Evolutionary conservation across 2,888 invertebrate genomes (phyloP).

Genomic region (Suillia variegata): DNA sequence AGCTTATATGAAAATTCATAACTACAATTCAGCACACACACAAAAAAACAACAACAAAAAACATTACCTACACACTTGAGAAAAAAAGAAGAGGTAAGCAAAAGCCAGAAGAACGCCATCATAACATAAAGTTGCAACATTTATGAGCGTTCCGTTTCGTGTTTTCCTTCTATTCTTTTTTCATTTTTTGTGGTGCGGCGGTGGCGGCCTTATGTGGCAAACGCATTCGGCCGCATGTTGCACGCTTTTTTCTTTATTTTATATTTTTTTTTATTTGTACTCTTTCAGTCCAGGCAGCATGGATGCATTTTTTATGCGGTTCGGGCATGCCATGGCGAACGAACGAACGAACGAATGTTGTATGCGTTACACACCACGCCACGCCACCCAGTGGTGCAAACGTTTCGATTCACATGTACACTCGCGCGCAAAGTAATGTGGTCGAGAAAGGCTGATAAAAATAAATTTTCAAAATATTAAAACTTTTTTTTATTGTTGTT

Average conservation of each 20-base stretch:
- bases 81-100: neutral
- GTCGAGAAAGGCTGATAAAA: too few relatives aligned
- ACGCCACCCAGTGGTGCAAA: neutral
- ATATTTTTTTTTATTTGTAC: too few relatives aligned
- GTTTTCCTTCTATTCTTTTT: neutral
- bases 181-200: neutral
- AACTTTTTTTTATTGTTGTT: too few relatives aligned
- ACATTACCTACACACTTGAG: neutral
- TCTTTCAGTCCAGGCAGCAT: too few relatives aligned
- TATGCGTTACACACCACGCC: neutral
- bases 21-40: neutral
- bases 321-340: neutral
- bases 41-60: neutral
- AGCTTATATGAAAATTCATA: conserved; percentile 1
- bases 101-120: neutral
- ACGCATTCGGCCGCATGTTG: conserved; percentile 11
- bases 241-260: too few relatives aligned
- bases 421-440: too few relatives aligned
- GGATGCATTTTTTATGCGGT: conserved; percentile 2
- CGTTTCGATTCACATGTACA: too few relatives aligned
- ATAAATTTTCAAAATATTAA: too few relatives aligned
- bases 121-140: neutral
- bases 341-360: too few relatives aligned
- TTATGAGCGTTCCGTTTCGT: neutral
- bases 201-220: conserved; percentile 6